Conservation (phyloP, 2,113 vertebrate species). For the Istiophorus platypterus region DNA sequence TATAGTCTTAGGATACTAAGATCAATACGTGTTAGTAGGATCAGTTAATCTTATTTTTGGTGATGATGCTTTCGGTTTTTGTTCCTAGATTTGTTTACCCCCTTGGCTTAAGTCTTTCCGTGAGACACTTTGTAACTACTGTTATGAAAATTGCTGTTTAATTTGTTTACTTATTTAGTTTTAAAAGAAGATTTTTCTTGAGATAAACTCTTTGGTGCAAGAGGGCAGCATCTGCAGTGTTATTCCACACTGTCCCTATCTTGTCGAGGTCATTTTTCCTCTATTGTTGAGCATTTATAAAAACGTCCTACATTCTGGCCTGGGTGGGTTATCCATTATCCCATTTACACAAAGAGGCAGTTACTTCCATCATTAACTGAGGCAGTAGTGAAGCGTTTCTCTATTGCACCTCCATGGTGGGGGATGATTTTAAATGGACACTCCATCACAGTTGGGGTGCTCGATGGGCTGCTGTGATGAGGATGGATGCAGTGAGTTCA, state of each 20-base stretch:
- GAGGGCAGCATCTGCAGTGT: constrained; percentile 8
- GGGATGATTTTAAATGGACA: constrained; percentile 34
- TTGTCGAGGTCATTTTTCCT: not conserved
- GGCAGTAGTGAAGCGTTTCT: constrained; percentile 15
- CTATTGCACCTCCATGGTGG: constrained; percentile 12
- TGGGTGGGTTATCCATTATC: constrained; percentile 11
- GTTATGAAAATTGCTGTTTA: not conserved
- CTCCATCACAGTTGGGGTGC: constrained; percentile 16
- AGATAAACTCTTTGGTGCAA: not conserved
- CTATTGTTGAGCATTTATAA: constrained; percentile 11
- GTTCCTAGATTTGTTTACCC: not conserved
- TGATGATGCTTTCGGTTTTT: not conserved
- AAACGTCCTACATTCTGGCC: not conserved
- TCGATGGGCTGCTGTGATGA: constrained; percentile 36
- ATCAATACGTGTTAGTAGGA: not conserved
- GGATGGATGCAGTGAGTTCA: constrained; percentile 37
- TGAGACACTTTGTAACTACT: not conserved
- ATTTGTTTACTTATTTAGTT: not conserved
- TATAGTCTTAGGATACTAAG: not conserved
- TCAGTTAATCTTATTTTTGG: not conserved
- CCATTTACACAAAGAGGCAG: not conserved
- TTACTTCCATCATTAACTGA: constrained; percentile 19
- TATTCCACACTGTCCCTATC: not conserved
- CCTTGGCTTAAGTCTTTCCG: not conserved
- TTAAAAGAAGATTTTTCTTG: too few relatives aligned